Percentiles rank a stretch among this genome's conserved stretches.
Evolutionary conservation across 2,797 vertebrate species (phyloP).

Genomic region (Scomberomorus guttatus): DNA sequence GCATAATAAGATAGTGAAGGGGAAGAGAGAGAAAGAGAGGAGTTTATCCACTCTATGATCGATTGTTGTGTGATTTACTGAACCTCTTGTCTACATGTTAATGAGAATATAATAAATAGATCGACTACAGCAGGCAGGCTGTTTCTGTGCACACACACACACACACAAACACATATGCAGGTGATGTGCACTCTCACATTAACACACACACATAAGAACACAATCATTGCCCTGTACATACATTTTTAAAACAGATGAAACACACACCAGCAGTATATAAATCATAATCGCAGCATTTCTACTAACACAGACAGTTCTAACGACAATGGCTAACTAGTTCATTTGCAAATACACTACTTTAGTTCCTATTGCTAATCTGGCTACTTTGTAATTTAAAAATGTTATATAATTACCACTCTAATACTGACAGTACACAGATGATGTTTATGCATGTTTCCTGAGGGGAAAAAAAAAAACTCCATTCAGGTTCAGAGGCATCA

Average conservation of each 20-base stretch:
- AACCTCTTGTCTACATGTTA: conserved; percentile 74
- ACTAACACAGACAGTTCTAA: too few species aligned
- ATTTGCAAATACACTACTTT: too few species aligned
- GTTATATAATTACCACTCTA: too few species aligned
- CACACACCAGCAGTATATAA: too few species aligned
- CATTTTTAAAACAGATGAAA: too few species aligned
- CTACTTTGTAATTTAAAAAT: too few species aligned
- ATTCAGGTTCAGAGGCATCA: not conserved
- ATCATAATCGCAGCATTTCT: too few species aligned
- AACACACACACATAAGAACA: conserved; percentile 1
- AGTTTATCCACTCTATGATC: conserved; percentile 74
- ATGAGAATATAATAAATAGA: conserved; percentile 80
- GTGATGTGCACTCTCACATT: conserved; percentile 13
- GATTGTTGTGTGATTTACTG: conserved; percentile 73
- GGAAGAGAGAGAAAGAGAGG: conserved; percentile 6
- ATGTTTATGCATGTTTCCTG: not conserved
- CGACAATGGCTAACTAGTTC: too few species aligned
- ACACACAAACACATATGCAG: not conserved
- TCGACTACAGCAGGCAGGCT: conserved; percentile 19
- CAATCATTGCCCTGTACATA: not conserved
- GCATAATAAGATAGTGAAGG: conserved; percentile 8
- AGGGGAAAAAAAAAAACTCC: not conserved
- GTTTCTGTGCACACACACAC: conserved; percentile 15
- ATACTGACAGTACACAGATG: not conserved
- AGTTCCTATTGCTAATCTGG: too few species aligned